These are phyloP conservation scores for Sebastes fasciatus DNA, from an alignment of 2,113 vertebrate species.

Conservation along the genomic window DNA sequence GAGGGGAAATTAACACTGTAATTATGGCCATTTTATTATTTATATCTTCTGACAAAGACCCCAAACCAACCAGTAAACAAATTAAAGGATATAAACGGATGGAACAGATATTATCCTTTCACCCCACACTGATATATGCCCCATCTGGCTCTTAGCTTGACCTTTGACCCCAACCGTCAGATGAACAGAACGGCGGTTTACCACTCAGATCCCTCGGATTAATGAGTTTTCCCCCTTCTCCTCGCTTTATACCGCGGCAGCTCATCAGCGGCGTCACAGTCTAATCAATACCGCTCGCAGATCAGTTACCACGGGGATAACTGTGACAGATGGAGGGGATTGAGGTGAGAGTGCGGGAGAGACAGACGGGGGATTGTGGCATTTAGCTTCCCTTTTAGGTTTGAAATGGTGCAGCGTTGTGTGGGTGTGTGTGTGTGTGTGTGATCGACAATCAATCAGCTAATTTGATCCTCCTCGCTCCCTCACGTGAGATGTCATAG, in stretches of 20 bases:
- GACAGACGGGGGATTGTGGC: background rate
- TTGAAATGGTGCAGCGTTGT: background rate
- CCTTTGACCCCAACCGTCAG: slow-evolving; percentile 63
- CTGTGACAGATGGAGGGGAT: slow-evolving; percentile 54
- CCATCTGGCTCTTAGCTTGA: slow-evolving; percentile 65
- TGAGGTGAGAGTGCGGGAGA: slow-evolving; percentile 20
- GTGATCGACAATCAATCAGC: slow-evolving; percentile 43
- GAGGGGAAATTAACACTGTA: background rate
- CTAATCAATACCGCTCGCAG: slow-evolving; percentile 63
- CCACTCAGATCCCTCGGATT: slow-evolving; percentile 55
- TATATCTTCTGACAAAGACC: background rate
- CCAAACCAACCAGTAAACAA: background rate
- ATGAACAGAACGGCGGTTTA: slow-evolving; percentile 54
- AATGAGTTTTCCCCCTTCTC: slow-evolving; percentile 56
- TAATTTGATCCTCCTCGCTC: slow-evolving; percentile 22
- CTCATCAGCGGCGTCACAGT: slow-evolving; percentile 22
- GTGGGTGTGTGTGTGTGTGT: slow-evolving; percentile 17
- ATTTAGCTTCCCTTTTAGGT: background rate
- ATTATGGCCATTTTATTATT: background rate
- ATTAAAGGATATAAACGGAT: background rate
- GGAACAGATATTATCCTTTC: background rate
- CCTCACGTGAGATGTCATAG: background rate
- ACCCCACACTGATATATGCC: slow-evolving; percentile 34
- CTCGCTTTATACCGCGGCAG: slow-evolving; percentile 28
- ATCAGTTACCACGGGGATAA: slow-evolving; percentile 43